Base-by-base conservation (phyloP, 2,888 invertebrate genomes). In the Watsonalla binaria region DNA sequence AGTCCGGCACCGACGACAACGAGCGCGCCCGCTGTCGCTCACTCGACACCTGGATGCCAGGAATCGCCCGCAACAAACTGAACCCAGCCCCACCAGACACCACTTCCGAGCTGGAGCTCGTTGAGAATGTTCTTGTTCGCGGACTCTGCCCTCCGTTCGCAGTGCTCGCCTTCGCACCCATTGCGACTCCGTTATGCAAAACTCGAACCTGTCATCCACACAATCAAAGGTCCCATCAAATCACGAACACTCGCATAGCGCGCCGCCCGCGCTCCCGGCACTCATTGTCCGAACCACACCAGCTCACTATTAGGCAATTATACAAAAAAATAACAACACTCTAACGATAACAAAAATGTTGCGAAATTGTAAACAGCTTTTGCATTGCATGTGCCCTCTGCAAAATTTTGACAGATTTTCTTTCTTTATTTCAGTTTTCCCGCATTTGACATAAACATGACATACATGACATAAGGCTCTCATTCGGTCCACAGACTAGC, bases 141-240 rank as follows among this genome's bases (percentile, higher is more conserved):
- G 94, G 94, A 90, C 94, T 94, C 86, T 94, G 94, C 76, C 94
- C 94, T 74, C 94, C 94, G 82, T 93, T 94, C 68, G 95, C 95
- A 68, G 96, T 96, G 85, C 96, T 96, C 75, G 96, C 93, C 92
- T 96, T 96, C 82, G 95, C 96, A 91, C 96, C 96, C 96, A 96
- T 96, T 71, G 75, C 84, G 70, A 76, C 80, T 95, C 74, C 76
- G 84, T 88, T 86, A 87, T 85, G 86, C 86, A 87, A 90, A 89
- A 80, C 77, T 74, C 74, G 65, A 82, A 82, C 82, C 80, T 76
- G 84, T 80, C 82, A 82, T 82, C 69, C 76, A 76, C 76, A 63
- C 66, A 74, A 71, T 70, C 68, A 61, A 55, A 72, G 61, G 76
- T 37, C 33, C 15, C 49, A 49, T 37, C 49, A 11, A 49, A 83